Evolutionary conservation across 2,113 vertebrate species (phyloP).

Genomic region (Alligator mississippiensis): DNA sequence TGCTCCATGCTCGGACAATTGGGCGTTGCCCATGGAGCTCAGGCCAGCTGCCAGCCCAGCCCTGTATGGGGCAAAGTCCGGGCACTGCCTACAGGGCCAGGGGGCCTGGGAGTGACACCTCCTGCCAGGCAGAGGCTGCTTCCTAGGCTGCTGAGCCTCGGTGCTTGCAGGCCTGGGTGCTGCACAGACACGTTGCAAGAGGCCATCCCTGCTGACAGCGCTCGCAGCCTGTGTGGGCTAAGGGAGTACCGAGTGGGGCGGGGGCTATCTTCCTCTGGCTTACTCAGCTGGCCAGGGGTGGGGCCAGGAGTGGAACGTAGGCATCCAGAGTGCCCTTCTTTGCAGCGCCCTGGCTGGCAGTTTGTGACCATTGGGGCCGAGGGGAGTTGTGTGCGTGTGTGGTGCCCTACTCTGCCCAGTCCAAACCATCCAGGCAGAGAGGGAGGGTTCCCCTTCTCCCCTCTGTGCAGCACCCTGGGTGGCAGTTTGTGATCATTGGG

Average conservation of each 20-base stretch:
- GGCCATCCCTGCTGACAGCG: neutral
- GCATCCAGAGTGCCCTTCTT: neutral
- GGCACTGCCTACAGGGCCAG: rapidly evolving
- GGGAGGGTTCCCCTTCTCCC: too few relatives aligned
- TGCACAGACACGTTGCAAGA: neutral
- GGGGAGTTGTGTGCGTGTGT: too few relatives aligned
- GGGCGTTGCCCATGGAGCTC: neutral
- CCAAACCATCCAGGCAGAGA: too few relatives aligned
- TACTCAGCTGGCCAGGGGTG: too few relatives aligned
- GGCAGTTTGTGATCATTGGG: too few relatives aligned
- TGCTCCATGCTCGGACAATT: neutral
- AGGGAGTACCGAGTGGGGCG: too few relatives aligned
- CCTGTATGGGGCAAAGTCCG: neutral
- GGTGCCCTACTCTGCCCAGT: too few relatives aligned
- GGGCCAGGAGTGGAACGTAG: neutral
- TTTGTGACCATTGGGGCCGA: too few relatives aligned
- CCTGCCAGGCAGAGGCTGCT: rapidly evolving
- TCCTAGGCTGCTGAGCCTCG: neutral
- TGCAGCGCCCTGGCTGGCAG: neutral
- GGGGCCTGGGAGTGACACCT: rapidly evolving
- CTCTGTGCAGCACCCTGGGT: too few relatives aligned
- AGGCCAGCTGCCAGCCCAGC: neutral
- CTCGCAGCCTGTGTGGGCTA: too few relatives aligned
- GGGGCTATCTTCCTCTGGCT: too few relatives aligned
- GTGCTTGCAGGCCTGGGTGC: neutral